A percentile compares a stretch with the other conserved stretches of the same genome.
phyloP scores from a whole-genome alignment of 1,140 invertebrate species.

The Philopotamus ludificatus region DNA sequence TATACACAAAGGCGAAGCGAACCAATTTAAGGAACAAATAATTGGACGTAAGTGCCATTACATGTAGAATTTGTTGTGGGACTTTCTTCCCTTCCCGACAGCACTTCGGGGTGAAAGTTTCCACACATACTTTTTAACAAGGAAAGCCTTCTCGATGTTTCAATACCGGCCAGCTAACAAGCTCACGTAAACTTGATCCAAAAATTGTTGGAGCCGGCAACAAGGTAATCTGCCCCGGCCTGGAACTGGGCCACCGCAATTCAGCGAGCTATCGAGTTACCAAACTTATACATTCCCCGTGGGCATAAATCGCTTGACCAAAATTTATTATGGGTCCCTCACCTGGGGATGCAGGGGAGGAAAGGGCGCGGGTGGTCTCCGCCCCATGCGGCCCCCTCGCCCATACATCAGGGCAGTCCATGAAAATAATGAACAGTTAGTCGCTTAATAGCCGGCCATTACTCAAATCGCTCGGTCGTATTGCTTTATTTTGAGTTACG shows the following conservation, averaged over 20 bases:
- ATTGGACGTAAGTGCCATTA: too few species aligned
- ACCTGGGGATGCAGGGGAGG: slow-evolving; percentile 24
- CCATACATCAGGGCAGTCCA: slow-evolving; percentile 22
- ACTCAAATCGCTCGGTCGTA: slow-evolving; percentile 19
- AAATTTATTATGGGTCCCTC: slow-evolving; percentile 31
- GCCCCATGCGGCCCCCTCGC: too few species aligned
- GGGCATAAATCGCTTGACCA: slow-evolving; percentile 33
- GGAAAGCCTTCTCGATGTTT: too few species aligned
- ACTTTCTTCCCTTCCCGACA: too few species aligned
- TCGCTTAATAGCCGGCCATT: slow-evolving; percentile 23
- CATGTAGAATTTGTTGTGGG: too few species aligned
- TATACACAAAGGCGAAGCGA: too few species aligned
- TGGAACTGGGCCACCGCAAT: neutral
- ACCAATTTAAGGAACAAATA: too few species aligned
- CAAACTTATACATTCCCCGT: slow-evolving; percentile 4
- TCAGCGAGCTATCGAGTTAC: slow-evolving; percentile 6
- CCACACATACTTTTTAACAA: too few species aligned
- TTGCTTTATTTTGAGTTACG: slow-evolving; percentile 22
- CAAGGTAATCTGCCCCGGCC: neutral
- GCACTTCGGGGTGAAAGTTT: too few species aligned
- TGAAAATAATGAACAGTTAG: slow-evolving; percentile 34
- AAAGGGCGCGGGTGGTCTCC: neutral
- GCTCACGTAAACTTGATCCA: neutral
- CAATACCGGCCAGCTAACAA: too few species aligned
- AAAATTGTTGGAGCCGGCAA: neutral